Conservation (phyloP, 2,888 invertebrate genomes). For the Invenusta paracnida region DNA sequence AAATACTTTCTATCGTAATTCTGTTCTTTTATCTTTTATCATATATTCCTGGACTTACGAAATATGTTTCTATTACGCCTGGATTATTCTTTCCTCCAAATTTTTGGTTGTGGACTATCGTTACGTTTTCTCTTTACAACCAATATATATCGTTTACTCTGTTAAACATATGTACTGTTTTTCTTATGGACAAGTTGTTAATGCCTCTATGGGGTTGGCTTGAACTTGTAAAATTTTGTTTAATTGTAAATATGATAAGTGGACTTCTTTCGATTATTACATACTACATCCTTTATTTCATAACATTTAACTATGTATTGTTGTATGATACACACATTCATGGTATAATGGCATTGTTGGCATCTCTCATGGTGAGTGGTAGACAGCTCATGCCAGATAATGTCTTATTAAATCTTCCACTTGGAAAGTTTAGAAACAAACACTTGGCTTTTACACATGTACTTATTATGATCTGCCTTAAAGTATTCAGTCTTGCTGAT, state of each 20-base stretch:
- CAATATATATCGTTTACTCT: neutral
- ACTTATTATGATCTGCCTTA: neutral
- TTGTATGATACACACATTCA: conserved; percentile 37
- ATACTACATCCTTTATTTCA: conserved; percentile 4
- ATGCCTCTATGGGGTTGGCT: conserved; percentile 38
- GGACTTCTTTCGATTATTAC: conserved; percentile 17
- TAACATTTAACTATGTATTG: conserved; percentile 6
- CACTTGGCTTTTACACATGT: conserved; percentile 26
- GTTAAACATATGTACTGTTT: conserved; percentile 34
- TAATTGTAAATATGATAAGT: conserved; percentile 30
- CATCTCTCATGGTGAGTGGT: conserved; percentile 34
- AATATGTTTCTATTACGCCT: conserved; percentile 35
- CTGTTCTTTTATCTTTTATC: conserved; percentile 36
- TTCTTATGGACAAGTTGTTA: conserved; percentile 35
- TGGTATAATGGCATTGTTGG: conserved; percentile 34
- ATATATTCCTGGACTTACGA: neutral
- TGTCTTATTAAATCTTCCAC: conserved; percentile 30
- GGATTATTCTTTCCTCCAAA: conserved; percentile 40
- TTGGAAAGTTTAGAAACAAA: conserved; percentile 39
- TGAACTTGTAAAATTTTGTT: conserved; percentile 35
- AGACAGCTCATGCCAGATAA: conserved; percentile 38
- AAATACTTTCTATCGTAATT: conserved; percentile 14
- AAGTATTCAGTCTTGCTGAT: neutral
- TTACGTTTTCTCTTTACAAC: conserved; percentile 36
- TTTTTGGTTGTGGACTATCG: conserved; percentile 37